Evolutionary conservation across 2,113 vertebrate species (phyloP), one percentile per base, ranked within the genome.

Genomic region (Albula glossodonta): DNA sequence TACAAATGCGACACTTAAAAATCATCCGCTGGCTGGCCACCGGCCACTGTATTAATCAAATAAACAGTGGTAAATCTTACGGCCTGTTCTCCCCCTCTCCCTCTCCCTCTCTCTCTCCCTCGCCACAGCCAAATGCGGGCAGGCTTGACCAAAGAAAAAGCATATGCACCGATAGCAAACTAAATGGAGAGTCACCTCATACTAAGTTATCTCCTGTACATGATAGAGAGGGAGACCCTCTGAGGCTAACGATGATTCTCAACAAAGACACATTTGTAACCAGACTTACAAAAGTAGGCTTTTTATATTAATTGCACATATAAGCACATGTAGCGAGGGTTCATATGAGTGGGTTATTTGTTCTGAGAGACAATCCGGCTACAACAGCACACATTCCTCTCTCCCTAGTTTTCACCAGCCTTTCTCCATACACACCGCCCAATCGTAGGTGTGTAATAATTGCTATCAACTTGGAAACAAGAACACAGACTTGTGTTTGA

Each of bases 381-480:
- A 6, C 53, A 56, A 56, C 53, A 56, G 53, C 53, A 56, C 6
- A 56, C 12, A 6, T 56, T 56, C 12, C 12, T 56, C 53, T 56
- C 12, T 56, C 53, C 53, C 12, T 56, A 12, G 53, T 41, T 56
- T 9, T 11, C 50, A 11, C 48, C 52, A 83, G 25, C 82, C 57
- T 83, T 11, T 22, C 51, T 83, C 57, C 52, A 57, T 25, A 57
- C 82, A 89, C 91, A 90, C 91, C 90, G 86, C 87, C 82, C 87
- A 90, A 92, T 91, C 92, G 92, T 92, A 92, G 86, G 86, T 66
- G 19, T 92, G 89, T 92, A 92, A 92, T 91, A 87, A 88, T 87
- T 91, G 86, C 91, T 93, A 94, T 93, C 91, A 90, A 92, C 87
- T 56, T 87, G 60, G 83, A 86, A 81, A n/a, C n/a, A 41, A 57